Evolutionary conservation across 1,140 invertebrate genomes (phyloP).

Genomic region (Heliconius hewitsoni): DNA sequence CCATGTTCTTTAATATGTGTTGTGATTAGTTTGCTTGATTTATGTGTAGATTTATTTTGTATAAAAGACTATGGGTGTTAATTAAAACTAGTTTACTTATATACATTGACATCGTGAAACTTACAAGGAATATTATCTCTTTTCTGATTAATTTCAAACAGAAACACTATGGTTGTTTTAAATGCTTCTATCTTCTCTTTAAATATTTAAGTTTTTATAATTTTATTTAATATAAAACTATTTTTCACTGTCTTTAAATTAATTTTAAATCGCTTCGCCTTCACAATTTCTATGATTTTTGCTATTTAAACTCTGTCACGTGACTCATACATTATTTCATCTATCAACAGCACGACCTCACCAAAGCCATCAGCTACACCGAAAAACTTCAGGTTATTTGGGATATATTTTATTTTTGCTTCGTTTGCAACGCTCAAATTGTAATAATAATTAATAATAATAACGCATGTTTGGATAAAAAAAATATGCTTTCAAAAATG

Average conservation of each 20-base stretch:
- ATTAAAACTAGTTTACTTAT: background rate
- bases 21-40: slow-evolving; percentile 19
- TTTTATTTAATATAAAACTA: background rate
- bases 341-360: slow-evolving; percentile 78
- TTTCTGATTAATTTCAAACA: background rate
- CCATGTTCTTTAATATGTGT: slow-evolving; percentile 5
- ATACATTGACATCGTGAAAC: background rate
- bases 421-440: slow-evolving; percentile 27
- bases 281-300: slow-evolving; percentile 33
- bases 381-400: slow-evolving; percentile 78
- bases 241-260: slow-evolving; percentile 4
- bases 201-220: slow-evolving; percentile 2
- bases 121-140: background rate
- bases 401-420: slow-evolving; percentile 41
- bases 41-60: background rate
- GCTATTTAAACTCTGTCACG: slow-evolving; percentile 45
- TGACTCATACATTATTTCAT: slow-evolving; percentile 72
- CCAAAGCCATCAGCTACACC: slow-evolving; percentile 80
- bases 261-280: slow-evolving; percentile 18
- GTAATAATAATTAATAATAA: background rate
- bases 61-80: background rate
- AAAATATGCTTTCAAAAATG: background rate
- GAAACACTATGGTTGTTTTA: background rate
- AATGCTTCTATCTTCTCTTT: background rate
- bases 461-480: background rate